Base-by-base conservation (phyloP, 2,888 invertebrate genomes). In the Crossocerus cetratus region DNA sequence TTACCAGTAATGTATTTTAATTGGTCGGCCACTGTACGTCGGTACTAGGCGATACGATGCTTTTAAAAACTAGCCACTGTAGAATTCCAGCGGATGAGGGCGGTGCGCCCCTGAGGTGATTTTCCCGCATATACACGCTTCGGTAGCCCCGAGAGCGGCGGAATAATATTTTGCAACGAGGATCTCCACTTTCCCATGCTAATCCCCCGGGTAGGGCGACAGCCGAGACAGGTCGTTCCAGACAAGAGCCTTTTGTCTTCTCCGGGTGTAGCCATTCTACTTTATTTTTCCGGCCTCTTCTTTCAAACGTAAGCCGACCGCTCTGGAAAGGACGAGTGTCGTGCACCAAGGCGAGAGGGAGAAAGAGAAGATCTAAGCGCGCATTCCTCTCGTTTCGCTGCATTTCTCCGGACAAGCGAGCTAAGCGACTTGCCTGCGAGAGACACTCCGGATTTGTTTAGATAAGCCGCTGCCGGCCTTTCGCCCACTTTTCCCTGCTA, bases 1-100 rank as follows among this genome's bases (percentile, higher is more conserved):
- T 89, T 89, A 88, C 85, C 85, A 73, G 75, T 87, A 86, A 89
- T 89, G 86, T 88, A 86, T 87, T 88, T 88, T 89, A 89, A 89
- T 89, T 89, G 88, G 84, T 79, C 76, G 69, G 59, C 55, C 80
- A 72, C 77, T 67, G 13, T 49, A 64, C 65, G 67, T 59, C 32
- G 67, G 59, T 66, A 67, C 59, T 42, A 77, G 65, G 69, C 67
- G 75, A 81, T 72, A 58, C 42, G 55, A 18, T 54, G 54, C 54
- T 23, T 65, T 23, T 45, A 18, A 66, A 72, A 69, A 72, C 53
- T 32, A 49, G 32, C 49, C 49, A 14, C 60, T 66, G 21, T 45
- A 16, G 14, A 49, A 49, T 13, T 49, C 14, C 16, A 4, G 14
- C 49, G 1, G 16, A 16, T n/a, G n/a, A 49, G 16, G 14, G 5